A percentile compares a stretch with the other conserved stretches of the same genome.
phyloP scores from a whole-genome alignment of 2,113 vertebrate genomes.

The Corythornis cristatus region DNA sequence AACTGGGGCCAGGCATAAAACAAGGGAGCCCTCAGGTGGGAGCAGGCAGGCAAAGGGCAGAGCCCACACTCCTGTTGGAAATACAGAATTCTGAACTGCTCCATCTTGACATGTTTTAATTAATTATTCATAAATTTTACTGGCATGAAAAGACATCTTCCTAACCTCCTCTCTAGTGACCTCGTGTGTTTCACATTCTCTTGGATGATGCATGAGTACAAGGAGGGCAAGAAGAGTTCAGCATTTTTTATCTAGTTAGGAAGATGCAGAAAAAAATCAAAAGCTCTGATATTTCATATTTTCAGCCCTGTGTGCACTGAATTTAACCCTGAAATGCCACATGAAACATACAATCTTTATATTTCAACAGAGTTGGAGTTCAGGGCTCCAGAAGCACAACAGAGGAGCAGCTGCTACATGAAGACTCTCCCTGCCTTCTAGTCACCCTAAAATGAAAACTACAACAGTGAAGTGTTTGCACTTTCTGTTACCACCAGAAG shows the following conservation, averaged over 20 bases:
- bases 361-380: not conserved
- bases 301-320: not conserved
- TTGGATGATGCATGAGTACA: constrained; percentile 10
- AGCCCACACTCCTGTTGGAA: not conserved
- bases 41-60: not conserved
- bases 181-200: constrained; percentile 1
- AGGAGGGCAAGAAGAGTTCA: constrained; percentile 31
- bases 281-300: not conserved
- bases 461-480: not conserved
- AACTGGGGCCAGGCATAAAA: not conserved
- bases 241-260: not conserved
- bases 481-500: not conserved
- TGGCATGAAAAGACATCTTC: not conserved
- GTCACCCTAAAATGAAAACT: not conserved
- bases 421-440: not conserved
- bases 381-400: not conserved
- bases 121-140: not conserved
- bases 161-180: not conserved
- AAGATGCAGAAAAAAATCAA: not conserved
- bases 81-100: rapidly evolving
- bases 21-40: not conserved
- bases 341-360: not conserved
- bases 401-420: not conserved
- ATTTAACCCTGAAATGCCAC: not conserved
- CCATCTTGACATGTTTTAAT: not conserved